Evolutionary conservation across 2,113 vertebrate genomes (phyloP).

Genomic region (Sarotherodon lohbergeri): DNA sequence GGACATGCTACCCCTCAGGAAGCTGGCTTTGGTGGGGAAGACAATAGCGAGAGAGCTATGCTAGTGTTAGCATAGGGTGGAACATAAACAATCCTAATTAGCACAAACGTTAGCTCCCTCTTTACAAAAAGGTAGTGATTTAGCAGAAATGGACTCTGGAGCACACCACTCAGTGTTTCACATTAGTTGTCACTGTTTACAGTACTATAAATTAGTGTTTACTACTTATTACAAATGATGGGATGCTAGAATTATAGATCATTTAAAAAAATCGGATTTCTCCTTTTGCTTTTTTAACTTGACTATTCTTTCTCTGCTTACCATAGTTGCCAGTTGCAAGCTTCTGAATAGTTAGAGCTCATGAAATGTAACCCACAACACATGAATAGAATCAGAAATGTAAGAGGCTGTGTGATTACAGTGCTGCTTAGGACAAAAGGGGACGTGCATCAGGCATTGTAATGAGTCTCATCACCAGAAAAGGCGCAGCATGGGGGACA

Average conservation of each 20-base stretch:
- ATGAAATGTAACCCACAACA: constrained; percentile 1
- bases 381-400: constrained; percentile 40
- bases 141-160: background rate
- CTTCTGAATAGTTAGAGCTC: background rate
- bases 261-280: background rate
- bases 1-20: background rate
- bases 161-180: background rate
- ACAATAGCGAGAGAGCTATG: background rate
- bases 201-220: background rate
- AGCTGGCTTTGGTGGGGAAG: background rate
- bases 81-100: background rate
- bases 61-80: background rate
- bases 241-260: background rate
- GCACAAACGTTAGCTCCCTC: background rate
- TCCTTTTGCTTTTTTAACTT: background rate
- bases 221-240: background rate
- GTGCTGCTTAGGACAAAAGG: constrained; percentile 36
- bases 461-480: constrained; percentile 57
- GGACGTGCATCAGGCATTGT: constrained; percentile 51
- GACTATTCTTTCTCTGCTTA: background rate
- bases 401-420: constrained; percentile 41
- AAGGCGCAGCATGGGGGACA: constrained; percentile 19
- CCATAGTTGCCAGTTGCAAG: background rate
- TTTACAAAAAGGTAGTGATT: background rate
- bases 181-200: background rate